Conservation (phyloP, 2,113 vertebrate species). For the Psilopsiagon aurifrons region DNA sequence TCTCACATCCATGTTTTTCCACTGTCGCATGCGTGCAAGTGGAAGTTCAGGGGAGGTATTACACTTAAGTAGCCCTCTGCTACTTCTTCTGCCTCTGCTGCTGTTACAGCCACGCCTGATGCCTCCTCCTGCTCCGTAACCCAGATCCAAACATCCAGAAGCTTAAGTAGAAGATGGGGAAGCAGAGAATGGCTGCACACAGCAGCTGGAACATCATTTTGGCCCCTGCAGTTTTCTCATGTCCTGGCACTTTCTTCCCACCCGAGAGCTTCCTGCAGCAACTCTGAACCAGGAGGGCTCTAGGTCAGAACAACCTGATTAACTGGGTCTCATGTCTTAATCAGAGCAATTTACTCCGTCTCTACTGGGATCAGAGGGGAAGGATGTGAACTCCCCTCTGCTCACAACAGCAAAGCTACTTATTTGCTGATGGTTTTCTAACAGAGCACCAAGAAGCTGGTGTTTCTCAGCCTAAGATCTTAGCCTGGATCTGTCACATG, state of each 20-base stretch:
- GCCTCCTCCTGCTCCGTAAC: neutral
- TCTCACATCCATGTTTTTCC: neutral
- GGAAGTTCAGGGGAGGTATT: neutral
- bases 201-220: neutral
- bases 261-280: neutral
- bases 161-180: neutral
- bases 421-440: neutral
- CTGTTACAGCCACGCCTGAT: neutral
- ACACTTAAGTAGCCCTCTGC: neutral
- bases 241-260: neutral
- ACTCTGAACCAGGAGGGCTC: neutral
- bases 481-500: fast-evolving
- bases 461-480: neutral
- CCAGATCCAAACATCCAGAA: neutral
- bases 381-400: neutral
- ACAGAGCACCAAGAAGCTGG: neutral
- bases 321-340: neutral
- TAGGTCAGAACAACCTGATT: neutral
- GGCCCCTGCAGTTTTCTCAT: neutral
- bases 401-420: neutral
- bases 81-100: neutral
- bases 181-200: neutral
- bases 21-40: fast-evolving
- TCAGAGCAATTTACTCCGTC: neutral
- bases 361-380: neutral